A percentile compares a stretch with the other conserved stretches of the same genome.
Evolutionary conservation across 2,888 invertebrate genomes (phyloP).

Genomic region (Oscheius sp.): DNA sequence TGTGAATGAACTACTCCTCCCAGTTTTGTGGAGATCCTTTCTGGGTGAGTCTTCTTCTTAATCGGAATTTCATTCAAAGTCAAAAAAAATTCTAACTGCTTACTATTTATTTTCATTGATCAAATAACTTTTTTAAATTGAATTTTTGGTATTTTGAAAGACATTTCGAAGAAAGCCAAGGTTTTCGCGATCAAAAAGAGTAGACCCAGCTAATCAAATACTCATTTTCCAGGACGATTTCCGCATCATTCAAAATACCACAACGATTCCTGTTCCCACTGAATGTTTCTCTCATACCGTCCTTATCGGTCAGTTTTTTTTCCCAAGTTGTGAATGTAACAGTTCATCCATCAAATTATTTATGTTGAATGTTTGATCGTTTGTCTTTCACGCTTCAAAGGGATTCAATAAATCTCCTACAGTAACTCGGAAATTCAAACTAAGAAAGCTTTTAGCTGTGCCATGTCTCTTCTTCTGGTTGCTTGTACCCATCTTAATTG

Average conservation of each 20-base stretch:
- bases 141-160: no score
- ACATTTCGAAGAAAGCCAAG: no score
- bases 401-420: no score
- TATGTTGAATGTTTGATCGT: no score
- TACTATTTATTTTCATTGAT: no score
- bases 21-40: slow-evolving; percentile 28
- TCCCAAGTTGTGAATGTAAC: no score
- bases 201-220: no score
- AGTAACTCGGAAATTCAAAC: no score
- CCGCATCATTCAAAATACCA: slow-evolving; percentile 19
- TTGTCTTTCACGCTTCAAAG: no score
- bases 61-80: neutral
- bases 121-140: no score
- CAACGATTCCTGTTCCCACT: slow-evolving; percentile 35
- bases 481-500: slow-evolving; percentile 54
- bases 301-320: slow-evolving; percentile 20
- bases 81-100: neutral
- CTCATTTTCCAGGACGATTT: slow-evolving; percentile 36
- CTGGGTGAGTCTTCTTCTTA: slow-evolving; percentile 14
- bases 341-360: no score
- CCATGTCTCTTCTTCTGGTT: slow-evolving; percentile 63
- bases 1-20: slow-evolving; percentile 15
- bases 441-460: slow-evolving; percentile 37
- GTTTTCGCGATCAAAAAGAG: no score
- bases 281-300: slow-evolving; percentile 42